phyloP scores from a whole-genome alignment of 2,113 vertebrate genomes.

The Alectura lathami region DNA sequence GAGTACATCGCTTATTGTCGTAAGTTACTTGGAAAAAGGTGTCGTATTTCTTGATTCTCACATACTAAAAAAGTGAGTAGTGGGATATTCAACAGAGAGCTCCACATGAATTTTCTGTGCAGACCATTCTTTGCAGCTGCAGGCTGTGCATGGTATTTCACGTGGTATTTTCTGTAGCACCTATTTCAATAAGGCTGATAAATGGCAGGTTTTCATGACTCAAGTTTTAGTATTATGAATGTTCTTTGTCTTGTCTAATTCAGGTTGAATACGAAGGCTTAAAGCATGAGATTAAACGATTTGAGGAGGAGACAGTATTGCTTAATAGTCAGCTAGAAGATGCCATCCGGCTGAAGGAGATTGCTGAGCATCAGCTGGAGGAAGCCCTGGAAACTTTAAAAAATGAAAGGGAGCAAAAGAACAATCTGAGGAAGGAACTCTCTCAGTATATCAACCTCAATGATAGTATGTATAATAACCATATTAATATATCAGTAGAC shows the following conservation, averaged over 20 bases:
- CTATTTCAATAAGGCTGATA: conserved; percentile 26
- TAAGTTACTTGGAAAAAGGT: neutral
- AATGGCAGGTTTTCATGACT: conserved; percentile 70
- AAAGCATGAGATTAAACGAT: conserved; percentile 97
- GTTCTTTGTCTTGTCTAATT: conserved; percentile 75
- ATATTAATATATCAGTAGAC: conserved; percentile 91
- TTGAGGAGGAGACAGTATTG: conserved; percentile 95
- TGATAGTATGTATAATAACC: conserved; percentile 90
- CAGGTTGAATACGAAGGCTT: conserved; percentile 98
- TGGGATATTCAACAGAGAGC: neutral
- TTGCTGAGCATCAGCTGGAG: conserved; percentile 91
- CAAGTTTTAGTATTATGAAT: conserved; percentile 80
- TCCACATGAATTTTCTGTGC: neutral
- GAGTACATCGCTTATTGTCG: neutral
- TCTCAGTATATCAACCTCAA: conserved; percentile 91
- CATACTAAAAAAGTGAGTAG: neutral
- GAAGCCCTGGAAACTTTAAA: conserved; percentile 95
- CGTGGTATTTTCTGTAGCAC: neutral
- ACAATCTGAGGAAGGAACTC: conserved; percentile 93
- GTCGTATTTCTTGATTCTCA: neutral
- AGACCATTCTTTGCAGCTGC: neutral
- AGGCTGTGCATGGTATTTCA: neutral
- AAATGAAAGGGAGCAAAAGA: conserved; percentile 95
- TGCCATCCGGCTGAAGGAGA: conserved; percentile 93
- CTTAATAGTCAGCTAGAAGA: conserved; percentile 98